phyloP scores from a whole-genome alignment of 2,888 invertebrate species.

The Drosophila kuntzei region DNA sequence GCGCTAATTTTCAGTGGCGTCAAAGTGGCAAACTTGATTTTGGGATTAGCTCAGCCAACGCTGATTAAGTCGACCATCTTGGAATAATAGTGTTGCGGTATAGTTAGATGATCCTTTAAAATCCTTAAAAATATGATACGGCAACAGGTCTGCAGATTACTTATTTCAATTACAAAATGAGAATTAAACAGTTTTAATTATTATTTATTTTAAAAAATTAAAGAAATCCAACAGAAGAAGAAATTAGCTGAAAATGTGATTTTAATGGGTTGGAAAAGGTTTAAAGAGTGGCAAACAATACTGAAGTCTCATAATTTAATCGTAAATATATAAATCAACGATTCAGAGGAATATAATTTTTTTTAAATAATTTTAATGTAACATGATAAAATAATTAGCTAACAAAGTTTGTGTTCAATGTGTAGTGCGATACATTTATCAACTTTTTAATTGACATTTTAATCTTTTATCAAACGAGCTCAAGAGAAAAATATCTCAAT shows the following conservation, averaged over 20 bases:
- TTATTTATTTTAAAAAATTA: background rate
- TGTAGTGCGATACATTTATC: conserved; percentile 2
- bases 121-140: background rate
- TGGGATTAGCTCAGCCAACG: conserved; percentile 46
- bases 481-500: conserved; percentile 1
- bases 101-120: conserved; percentile 34
- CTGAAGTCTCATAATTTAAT: no score
- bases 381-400: no score
- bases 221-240: no score
- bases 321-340: no score
- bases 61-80: conserved; percentile 39
- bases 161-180: background rate
- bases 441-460: conserved; percentile 25
- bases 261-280: no score
- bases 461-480: conserved; percentile 1
- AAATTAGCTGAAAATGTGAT: no score
- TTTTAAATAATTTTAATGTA: no score
- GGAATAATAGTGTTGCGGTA: background rate
- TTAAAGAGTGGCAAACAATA: no score
- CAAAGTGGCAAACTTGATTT: conserved; percentile 48
- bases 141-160: background rate
- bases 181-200: background rate
- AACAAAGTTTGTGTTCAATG: background rate
- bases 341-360: no score
- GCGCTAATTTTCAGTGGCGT: conserved; percentile 54